Percentiles rank a stretch among this genome's conserved stretches.
phyloP scores from a whole-genome alignment of 2,113 vertebrate species.

The Herpailurus yagouaroundi region DNA sequence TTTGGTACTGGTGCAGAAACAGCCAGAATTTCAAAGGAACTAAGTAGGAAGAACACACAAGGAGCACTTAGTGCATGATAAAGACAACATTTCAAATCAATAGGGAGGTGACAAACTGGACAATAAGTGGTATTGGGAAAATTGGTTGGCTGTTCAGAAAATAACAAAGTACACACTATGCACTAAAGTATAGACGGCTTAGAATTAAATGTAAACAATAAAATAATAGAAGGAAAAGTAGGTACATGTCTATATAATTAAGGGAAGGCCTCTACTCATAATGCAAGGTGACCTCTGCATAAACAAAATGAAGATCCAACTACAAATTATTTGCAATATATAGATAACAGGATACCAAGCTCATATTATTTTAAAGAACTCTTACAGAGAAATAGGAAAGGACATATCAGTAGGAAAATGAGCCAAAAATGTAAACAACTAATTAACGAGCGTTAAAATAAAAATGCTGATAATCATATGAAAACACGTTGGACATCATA shows the following conservation, averaged over 20 bases:
- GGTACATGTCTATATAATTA: constrained; percentile 58
- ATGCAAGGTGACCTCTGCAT: constrained; percentile 17
- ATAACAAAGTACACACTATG: background rate
- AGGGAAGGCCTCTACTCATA: constrained; percentile 42
- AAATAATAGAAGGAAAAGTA: background rate
- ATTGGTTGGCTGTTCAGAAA: constrained; percentile 44
- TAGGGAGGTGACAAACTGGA: background rate
- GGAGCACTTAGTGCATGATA: background rate
- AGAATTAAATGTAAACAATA: constrained; percentile 30
- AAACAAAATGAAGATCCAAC: constrained; percentile 51
- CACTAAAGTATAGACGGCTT: background rate
- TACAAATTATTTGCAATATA: constrained; percentile 38
- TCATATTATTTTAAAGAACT: constrained; percentile 38
- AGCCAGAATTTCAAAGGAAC: background rate
- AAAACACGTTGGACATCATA: background rate
- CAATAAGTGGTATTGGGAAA: background rate
- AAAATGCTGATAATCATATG: background rate
- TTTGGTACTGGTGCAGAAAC: background rate
- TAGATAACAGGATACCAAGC: background rate
- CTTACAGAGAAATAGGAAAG: constrained; percentile 48
- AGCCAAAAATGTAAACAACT: background rate
- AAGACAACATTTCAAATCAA: background rate
- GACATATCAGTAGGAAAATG: constrained; percentile 12
- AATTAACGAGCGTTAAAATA: constrained; percentile 32
- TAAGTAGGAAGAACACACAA: background rate